These are phyloP conservation scores for Gila robusta DNA, from an alignment of 2,797 vertebrate species.

Conservation along the genomic window DNA sequence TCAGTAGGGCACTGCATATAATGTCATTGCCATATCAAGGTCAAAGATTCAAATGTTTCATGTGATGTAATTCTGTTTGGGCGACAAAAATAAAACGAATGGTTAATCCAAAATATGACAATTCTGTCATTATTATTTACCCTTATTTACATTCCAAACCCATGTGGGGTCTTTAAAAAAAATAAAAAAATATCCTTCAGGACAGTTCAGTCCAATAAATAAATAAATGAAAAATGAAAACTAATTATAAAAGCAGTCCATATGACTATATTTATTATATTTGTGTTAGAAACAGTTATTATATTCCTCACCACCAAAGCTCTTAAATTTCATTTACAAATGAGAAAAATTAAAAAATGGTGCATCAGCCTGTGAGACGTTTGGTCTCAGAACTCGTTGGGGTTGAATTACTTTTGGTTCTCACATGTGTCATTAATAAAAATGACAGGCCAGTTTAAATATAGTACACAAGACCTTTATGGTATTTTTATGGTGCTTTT, in stretches of 20 bases:
- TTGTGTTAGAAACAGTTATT: neutral
- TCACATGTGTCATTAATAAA: neutral
- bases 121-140: neutral
- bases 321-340: neutral
- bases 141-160: neutral
- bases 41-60: conserved; percentile 68
- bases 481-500: neutral
- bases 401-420: too few relatives aligned
- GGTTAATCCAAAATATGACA: neutral
- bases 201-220: neutral
- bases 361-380: too few relatives aligned
- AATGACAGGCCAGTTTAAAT: neutral
- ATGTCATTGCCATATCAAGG: conserved; percentile 78
- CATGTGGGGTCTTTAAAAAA: neutral
- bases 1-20: conserved; percentile 51
- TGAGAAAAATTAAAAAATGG: neutral
- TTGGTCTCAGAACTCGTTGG: too few relatives aligned
- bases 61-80: neutral
- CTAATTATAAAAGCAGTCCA: neutral
- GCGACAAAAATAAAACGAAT: neutral
- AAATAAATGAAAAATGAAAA: neutral
- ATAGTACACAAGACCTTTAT: neutral
- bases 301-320: neutral
- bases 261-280: neutral
- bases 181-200: too few relatives aligned